A percentile compares a stretch with the other conserved stretches of the same genome.
Evolutionary conservation across 2,797 vertebrate genomes (phyloP).

Genomic region (Cossypha caffra): DNA sequence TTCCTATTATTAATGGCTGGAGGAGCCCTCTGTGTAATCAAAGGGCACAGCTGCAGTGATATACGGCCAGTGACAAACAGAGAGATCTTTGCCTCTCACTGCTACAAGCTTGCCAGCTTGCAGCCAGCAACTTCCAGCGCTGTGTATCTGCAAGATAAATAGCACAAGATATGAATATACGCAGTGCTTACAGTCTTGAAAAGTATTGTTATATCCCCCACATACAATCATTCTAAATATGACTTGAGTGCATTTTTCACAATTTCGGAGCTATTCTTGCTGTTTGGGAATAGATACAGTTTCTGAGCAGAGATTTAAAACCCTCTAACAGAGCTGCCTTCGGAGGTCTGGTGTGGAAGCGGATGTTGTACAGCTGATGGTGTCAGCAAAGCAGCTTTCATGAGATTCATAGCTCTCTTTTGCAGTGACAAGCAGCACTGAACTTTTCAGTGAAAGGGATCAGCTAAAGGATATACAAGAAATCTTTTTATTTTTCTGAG

Average conservation of each 20-base stretch:
- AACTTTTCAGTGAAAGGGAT: slow-evolving; percentile 56
- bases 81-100: slow-evolving; percentile 71
- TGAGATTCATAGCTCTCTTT: slow-evolving; percentile 71
- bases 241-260: slow-evolving; percentile 78
- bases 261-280: slow-evolving; percentile 69
- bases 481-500: slow-evolving; percentile 68
- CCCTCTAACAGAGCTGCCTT: slow-evolving; percentile 26
- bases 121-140: slow-evolving; percentile 70
- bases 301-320: slow-evolving; percentile 76
- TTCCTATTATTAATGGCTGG: slow-evolving; percentile 82
- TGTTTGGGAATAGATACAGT: slow-evolving; percentile 73
- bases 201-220: slow-evolving; percentile 77
- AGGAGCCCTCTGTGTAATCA: slow-evolving; percentile 81
- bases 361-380: slow-evolving; percentile 6
- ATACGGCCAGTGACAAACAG: slow-evolving; percentile 79
- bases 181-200: slow-evolving; percentile 75
- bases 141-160: slow-evolving; percentile 84
- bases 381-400: slow-evolving; percentile 45
- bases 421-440: slow-evolving; percentile 60
- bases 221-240: slow-evolving; percentile 77
- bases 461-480: slow-evolving; percentile 54
- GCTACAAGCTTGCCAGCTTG: slow-evolving; percentile 73
- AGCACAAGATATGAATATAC: slow-evolving; percentile 76
- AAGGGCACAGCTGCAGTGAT: slow-evolving; percentile 82
- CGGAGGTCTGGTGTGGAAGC: slow-evolving; percentile 51